Evolutionary conservation across 2,888 invertebrate genomes (phyloP).

Genomic region (Ommatoiulus sabulosus): DNA sequence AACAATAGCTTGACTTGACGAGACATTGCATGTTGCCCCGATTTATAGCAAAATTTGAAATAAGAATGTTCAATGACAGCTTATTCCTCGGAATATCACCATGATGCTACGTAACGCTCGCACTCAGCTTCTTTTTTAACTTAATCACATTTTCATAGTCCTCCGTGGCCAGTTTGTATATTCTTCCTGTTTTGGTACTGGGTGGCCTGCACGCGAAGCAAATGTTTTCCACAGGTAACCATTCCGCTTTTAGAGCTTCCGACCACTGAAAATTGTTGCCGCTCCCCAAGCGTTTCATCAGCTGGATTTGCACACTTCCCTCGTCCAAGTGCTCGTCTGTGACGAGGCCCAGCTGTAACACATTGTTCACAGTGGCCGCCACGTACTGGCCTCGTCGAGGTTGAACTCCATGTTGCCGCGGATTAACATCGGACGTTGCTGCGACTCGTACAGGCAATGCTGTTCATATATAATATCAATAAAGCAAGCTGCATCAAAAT

Average conservation of each 20-base stretch:
- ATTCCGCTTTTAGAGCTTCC: conserved; percentile 37
- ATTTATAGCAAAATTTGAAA: conserved; percentile 4
- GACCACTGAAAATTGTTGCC: conserved; percentile 52
- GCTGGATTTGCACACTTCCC: conserved; percentile 29
- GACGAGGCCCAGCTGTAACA: conserved; percentile 49
- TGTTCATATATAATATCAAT: conserved; percentile 50
- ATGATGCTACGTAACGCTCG: background rate
- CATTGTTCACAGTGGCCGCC: conserved; percentile 42
- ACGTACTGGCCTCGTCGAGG: conserved; percentile 39
- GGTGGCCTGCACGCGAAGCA: conserved; percentile 45
- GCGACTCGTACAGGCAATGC: conserved; percentile 48
- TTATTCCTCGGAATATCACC: background rate
- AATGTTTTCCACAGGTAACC: conserved; percentile 32
- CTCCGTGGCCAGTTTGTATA: conserved; percentile 47
- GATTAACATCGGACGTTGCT: conserved; percentile 42
- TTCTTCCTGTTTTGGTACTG: conserved; percentile 49
- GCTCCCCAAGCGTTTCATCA: conserved; percentile 48
- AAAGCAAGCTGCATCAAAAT: conserved; percentile 51
- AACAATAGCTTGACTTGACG: background rate
- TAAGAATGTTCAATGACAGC: background rate
- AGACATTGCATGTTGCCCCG: background rate
- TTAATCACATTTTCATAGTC: conserved; percentile 50
- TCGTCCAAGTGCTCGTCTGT: background rate
- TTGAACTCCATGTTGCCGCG: conserved; percentile 8
- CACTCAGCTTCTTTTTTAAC: conserved; percentile 20